A percentile compares a stretch with the other conserved stretches of the same genome.
Evolutionary conservation across 2,113 vertebrate genomes (phyloP).

Genomic region (Tympanuchus pallidicinctus): DNA sequence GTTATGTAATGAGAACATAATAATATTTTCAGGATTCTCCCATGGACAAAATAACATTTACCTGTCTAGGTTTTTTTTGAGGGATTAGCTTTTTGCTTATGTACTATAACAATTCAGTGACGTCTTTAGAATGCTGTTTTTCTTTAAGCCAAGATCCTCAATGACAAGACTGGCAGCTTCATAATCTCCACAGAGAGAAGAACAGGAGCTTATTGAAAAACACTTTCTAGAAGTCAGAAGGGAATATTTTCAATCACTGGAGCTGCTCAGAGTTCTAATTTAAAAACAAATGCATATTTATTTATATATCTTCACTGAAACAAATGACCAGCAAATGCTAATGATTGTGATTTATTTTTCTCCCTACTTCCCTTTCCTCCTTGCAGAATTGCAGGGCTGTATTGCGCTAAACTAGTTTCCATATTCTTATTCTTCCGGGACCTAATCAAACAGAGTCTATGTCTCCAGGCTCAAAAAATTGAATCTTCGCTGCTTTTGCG

Average conservation of each 20-base stretch:
- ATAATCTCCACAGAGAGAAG: background rate
- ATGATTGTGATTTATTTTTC: background rate
- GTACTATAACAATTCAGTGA: background rate
- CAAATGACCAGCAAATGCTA: background rate
- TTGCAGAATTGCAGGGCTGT: background rate
- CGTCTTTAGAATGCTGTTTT: background rate
- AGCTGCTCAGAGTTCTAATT: background rate
- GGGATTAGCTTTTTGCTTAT: background rate
- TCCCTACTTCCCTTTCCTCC: background rate
- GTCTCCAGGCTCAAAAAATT: constrained; percentile 13
- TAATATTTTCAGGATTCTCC: background rate
- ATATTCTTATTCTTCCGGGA: background rate
- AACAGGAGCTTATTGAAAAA: background rate
- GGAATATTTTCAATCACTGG: background rate
- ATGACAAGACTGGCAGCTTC: background rate
- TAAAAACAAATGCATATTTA: background rate
- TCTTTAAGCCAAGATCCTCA: background rate
- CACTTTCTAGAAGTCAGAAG: background rate
- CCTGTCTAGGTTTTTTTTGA: background rate
- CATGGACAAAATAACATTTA: background rate
- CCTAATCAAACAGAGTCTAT: constrained; percentile 5
- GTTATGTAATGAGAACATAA: background rate
- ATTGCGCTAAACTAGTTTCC: constrained; percentile 11
- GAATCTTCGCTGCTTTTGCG: background rate
- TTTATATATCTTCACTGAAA: background rate